A percentile compares a stretch with the other conserved stretches of the same genome.
phyloP scores from a whole-genome alignment of 2,797 vertebrate species.

The Picus viridis region DNA sequence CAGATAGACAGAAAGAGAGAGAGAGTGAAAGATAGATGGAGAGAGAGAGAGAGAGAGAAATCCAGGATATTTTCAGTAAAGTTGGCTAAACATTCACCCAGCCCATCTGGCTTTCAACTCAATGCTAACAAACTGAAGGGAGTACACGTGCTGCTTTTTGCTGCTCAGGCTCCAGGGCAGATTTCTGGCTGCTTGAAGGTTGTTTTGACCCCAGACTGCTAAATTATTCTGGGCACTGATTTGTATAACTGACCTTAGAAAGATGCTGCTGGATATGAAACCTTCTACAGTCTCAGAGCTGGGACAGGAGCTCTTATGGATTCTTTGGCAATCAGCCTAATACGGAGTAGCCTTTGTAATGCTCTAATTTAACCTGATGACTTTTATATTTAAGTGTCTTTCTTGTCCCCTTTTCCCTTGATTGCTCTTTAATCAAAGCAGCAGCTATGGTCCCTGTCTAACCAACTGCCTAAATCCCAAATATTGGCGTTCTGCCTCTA shows the following conservation, averaged over 20 bases:
- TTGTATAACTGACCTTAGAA: neutral
- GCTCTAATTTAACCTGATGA: neutral
- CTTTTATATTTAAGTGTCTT: neutral
- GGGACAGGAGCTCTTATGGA: neutral
- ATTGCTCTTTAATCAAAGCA: neutral
- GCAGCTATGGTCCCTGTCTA: neutral
- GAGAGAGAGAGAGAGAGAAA: neutral
- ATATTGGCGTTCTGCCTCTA: neutral
- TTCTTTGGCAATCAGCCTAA: neutral
- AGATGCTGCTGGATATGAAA: neutral
- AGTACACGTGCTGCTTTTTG: slow-evolving; percentile 5
- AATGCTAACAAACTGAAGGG: neutral
- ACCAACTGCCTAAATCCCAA: neutral
- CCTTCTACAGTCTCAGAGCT: neutral
- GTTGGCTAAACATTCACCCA: slow-evolving; percentile 17
- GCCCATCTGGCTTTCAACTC: slow-evolving; percentile 17
- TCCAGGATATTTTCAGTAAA: slow-evolving; percentile 34
- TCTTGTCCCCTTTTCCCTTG: neutral
- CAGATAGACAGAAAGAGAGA: no score
- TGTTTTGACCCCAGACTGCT: neutral
- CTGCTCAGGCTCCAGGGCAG: neutral
- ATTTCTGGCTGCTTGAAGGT: neutral
- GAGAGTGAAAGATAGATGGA: no score
- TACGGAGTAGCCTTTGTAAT: neutral
- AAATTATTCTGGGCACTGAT: neutral